Base-by-base conservation (phyloP, 2,113 vertebrate species). In the Orthonyx spaldingii region DNA sequence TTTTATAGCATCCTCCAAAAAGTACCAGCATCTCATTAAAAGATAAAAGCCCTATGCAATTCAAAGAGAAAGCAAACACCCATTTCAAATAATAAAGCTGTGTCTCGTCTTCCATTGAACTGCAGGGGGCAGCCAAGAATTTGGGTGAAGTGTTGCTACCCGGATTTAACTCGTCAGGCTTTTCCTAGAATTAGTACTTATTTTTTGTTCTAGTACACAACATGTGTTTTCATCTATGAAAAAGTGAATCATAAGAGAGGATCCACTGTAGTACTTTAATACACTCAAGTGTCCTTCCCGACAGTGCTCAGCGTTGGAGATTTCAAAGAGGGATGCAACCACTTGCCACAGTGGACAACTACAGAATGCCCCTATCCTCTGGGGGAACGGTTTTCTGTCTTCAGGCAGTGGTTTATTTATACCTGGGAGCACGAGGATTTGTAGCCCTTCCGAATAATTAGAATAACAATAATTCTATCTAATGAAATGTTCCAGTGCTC, bases 41-140 rank as follows among this genome's bases (percentile, higher is more conserved):
- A 97, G 77, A 94, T 64, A 88, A 94, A 97, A 84, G 81, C 94
- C 64, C 53, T 59, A 33, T 80, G 91, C 78, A 96, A 90, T 91
- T 96, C 41, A 93, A 80, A 97, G 95, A 76, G 61, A 77, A 94
- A 96, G 75, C 69, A 89, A 94, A 72, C 60, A 80, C 46, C 46
- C 64, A 20, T 69, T 74, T 86, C 74, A 75, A 90, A 78, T 77
- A 81, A 28, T 27, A 91, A 76, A 82, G 41, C 28, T 33, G 30
- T 47, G 81, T 82, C 95, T 93, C 79, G 50, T 90, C 76, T 84
- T 84, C 92, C 24, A 10, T 74, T 80, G 93, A 94, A 93, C 98
- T 97, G 97, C 94, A 98, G 97, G 97, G 97, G 97, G 98, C 98
- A 98, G 95, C 91, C 96, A 97, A 55, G 97, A 98, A 97, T 97